These are phyloP conservation scores for Ectemnius continuus DNA, from an alignment of 2,888 invertebrate genomes.

Conservation along the genomic window DNA sequence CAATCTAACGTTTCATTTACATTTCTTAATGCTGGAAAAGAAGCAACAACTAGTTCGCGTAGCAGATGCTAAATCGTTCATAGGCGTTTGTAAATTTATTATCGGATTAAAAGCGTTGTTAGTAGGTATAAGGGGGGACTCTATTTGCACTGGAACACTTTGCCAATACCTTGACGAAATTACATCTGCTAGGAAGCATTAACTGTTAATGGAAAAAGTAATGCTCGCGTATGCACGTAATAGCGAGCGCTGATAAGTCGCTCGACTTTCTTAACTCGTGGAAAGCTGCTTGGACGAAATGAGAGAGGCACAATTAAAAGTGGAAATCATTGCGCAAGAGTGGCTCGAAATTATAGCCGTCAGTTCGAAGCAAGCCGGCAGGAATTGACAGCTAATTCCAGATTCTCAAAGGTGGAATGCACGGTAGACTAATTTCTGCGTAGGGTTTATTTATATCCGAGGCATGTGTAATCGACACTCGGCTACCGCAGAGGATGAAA, in stretches of 20 bases:
- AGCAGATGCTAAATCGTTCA: no score
- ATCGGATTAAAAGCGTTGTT: slow-evolving; percentile 8
- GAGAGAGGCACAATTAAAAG: slow-evolving; percentile 25
- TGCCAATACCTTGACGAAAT: slow-evolving; percentile 9
- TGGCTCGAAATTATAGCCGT: slow-evolving; percentile 28
- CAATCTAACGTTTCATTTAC: no score
- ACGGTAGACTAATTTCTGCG: slow-evolving; percentile 57
- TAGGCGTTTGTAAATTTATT: not conserved
- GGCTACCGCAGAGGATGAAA: slow-evolving; percentile 67
- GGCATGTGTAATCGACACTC: slow-evolving; percentile 70
- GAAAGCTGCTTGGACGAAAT: not conserved
- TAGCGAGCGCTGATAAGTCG: no score
- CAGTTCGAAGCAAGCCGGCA: not conserved
- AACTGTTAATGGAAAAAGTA: no score
- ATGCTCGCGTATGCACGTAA: no score
- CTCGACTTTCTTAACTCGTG: not conserved
- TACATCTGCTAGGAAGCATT: not conserved
- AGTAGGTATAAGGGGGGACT: slow-evolving; percentile 5
- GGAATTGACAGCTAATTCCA: slow-evolving; percentile 32
- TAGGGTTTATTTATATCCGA: slow-evolving; percentile 63
- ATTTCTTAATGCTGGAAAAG: no score
- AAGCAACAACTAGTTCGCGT: no score
- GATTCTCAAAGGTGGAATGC: slow-evolving; percentile 33
- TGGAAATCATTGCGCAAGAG: slow-evolving; percentile 28
- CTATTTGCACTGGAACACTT: slow-evolving; percentile 2